These are phyloP conservation scores for Luperina nickerlii DNA, from an alignment of 2,888 invertebrate genomes.

Conservation along the genomic window DNA sequence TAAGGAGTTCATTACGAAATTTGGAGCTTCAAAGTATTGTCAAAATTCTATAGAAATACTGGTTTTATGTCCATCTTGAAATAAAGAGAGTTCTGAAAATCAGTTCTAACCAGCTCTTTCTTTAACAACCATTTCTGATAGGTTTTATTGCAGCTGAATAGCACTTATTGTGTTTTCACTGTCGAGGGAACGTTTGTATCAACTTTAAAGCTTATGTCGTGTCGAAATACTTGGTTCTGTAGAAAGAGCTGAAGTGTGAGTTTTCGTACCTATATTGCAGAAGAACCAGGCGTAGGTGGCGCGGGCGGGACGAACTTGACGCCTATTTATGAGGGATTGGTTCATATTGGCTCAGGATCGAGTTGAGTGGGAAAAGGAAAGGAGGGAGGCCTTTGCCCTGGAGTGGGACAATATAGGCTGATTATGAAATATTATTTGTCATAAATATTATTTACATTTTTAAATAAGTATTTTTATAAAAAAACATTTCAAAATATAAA, in stretches of 20 bases:
- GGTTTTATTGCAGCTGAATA: not conserved
- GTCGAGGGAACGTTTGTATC: not conserved
- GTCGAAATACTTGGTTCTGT: not conserved
- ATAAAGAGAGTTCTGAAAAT: not conserved
- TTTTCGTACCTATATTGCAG: not conserved
- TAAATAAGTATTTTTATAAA: too few species aligned
- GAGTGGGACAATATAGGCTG: too few species aligned
- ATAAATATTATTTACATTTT: too few species aligned
- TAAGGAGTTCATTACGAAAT: slow-evolving; percentile 36
- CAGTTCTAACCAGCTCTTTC: not conserved
- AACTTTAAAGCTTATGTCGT: not conserved
- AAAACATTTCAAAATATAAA: too few species aligned
- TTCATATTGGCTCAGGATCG: too few species aligned
- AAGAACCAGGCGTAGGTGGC: too few species aligned
- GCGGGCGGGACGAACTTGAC: too few species aligned
- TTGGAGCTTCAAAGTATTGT: slow-evolving; percentile 28
- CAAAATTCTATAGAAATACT: slow-evolving; percentile 11
- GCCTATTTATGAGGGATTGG: too few species aligned
- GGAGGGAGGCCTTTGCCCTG: too few species aligned
- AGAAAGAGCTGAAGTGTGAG: not conserved
- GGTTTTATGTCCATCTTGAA: slow-evolving; percentile 14
- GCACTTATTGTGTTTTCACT: not conserved
- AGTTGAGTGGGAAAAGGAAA: too few species aligned
- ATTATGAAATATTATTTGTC: too few species aligned
- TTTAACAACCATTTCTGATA: not conserved